These are phyloP conservation scores for Crenuchus spilurus DNA, from an alignment of 2,797 vertebrate species.

Conservation along the genomic window DNA sequence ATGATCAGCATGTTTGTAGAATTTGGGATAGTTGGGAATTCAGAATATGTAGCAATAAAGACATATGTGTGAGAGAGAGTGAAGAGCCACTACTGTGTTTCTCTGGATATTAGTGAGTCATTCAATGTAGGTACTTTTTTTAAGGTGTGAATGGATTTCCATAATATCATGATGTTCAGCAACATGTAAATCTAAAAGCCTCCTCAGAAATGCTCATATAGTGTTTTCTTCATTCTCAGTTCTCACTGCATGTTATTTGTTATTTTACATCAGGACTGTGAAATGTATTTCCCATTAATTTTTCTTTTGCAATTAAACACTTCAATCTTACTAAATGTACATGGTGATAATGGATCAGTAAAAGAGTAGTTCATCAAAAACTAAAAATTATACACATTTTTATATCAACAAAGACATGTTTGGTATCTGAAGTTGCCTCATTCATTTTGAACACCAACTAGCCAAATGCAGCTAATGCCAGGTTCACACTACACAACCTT, in stretches of 20 bases:
- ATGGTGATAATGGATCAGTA: not conserved
- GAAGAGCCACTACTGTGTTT: not conserved
- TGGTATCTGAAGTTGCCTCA: no score
- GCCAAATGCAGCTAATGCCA: no score
- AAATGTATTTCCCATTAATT: not conserved
- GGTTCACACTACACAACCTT: no score
- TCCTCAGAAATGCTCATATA: not conserved
- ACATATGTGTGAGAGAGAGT: slow-evolving; percentile 18
- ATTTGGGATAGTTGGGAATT: slow-evolving; percentile 15
- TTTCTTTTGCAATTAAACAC: not conserved
- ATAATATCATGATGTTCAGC: not conserved
- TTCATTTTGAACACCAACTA: no score
- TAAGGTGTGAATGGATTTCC: not conserved
- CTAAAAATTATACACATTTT: no score
- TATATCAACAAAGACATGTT: no score
- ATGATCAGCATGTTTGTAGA: slow-evolving; percentile 20
- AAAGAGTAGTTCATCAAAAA: no score
- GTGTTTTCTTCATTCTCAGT: not conserved
- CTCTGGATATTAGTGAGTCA: not conserved
- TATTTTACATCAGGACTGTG: not conserved
- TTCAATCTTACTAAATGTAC: not conserved
- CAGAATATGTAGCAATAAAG: slow-evolving; percentile 17
- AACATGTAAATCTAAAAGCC: not conserved
- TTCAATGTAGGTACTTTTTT: not conserved
- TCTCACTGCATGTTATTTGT: not conserved